Evolutionary conservation across 2,797 vertebrate genomes (phyloP), one percentile per base, ranked within the genome.

Genomic region (Xenentodon cancila): DNA sequence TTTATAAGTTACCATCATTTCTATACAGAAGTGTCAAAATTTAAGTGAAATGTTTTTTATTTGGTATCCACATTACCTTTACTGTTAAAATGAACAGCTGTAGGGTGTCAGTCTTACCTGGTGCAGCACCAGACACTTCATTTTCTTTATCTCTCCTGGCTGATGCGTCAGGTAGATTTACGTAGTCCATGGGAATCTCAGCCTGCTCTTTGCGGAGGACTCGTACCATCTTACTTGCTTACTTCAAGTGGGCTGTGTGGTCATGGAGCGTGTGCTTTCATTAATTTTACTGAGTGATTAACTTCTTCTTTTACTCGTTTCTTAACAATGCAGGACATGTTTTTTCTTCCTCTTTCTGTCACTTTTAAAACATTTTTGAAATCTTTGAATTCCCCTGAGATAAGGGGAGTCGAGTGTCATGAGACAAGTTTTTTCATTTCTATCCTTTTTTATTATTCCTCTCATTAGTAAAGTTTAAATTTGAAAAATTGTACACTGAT

Each of bases 261-360:
- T 22, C 43, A 40, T 3, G 40, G 46, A 11, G 8, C 16, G 2
- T 17, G 4, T 25, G 8, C 16, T 44, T 20, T 53, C 19, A 20
- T 34, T 16, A 7, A 37, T 17, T 34, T 25, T 5, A 9, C 1
- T 34, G 21, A 5, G 9, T 15, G 20, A 48, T 18, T 1, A 13
- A 48, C 44, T 64, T 64, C 30, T 27, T 9, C 7, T 55, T 19
- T 55, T 37, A 2, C 21, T 9, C 1, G 5, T 34, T 47, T 54
- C 5, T 9, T 46, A 20, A 47, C 9, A 40, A 34, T 9, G 8
- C 2, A 7, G 16, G 12, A 40, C 19, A 18, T 19, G 20, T 5
- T 15, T 47, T 64, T 7, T 47, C 61, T 64, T 64, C 61, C 52
- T 53, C 49, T 52, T 62, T 52, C 1, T 4, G 40, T 19, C n/a